phyloP scores from a whole-genome alignment of 92 coral and sea anemone genomes.

The Hydrozoanthus gracilis region DNA sequence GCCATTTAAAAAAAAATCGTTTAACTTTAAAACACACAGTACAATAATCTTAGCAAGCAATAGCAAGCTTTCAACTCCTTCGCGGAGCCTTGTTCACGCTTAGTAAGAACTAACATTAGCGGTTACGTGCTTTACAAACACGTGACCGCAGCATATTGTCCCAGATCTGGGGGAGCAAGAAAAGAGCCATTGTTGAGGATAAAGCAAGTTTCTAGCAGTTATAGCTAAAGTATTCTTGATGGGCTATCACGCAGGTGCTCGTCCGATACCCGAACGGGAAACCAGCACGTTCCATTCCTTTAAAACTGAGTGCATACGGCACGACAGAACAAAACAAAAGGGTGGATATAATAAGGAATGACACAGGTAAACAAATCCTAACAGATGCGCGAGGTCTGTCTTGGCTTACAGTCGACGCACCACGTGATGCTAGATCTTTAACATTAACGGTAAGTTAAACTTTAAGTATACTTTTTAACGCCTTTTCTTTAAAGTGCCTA shows the following conservation, averaged over 20 bases:
- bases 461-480: not conserved
- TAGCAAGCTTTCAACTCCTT: too few relatives aligned
- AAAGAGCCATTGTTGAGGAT: too few relatives aligned
- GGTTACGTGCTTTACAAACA: too few relatives aligned
- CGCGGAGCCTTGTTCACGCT: too few relatives aligned
- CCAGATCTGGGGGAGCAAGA: too few relatives aligned
- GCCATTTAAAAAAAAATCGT: too few relatives aligned
- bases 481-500: not conserved
- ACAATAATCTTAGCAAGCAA: too few relatives aligned
- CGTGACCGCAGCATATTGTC: too few relatives aligned
- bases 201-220: too few relatives aligned
- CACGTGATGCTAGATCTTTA: conserved; percentile 28
- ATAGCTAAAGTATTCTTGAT: too few relatives aligned
- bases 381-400: conserved; percentile 67
- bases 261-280: conserved; percentile 67
- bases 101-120: too few relatives aligned
- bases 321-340: conserved; percentile 11
- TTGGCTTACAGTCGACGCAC: conserved; percentile 73
- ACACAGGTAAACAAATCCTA: conserved; percentile 52
- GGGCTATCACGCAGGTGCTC: conserved; percentile 52
- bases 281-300: conserved; percentile 63
- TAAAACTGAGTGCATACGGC: conserved; percentile 66
- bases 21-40: too few relatives aligned
- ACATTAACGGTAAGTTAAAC: not conserved
- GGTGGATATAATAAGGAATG: not conserved